These are phyloP conservation scores for Sebastes alutus DNA, from an alignment of 2,797 vertebrate genomes.

Conservation along the genomic window DNA sequence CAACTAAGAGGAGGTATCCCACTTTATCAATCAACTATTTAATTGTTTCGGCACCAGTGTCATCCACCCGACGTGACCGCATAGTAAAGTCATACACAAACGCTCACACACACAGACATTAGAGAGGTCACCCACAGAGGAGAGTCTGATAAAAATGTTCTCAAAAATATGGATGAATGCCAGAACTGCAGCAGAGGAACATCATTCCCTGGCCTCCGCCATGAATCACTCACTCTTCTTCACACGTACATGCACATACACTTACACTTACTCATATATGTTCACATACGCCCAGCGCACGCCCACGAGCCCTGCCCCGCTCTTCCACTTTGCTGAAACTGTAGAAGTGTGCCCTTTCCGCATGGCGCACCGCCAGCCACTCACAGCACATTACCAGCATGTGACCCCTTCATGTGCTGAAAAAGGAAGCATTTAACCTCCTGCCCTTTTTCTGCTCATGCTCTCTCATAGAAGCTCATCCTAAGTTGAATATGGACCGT, in stretches of 20 bases:
- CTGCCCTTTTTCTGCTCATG: slow-evolving; percentile 43
- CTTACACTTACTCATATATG: slow-evolving; percentile 2
- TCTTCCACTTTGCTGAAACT: slow-evolving; percentile 53
- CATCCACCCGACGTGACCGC: not conserved
- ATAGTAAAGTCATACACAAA: not conserved
- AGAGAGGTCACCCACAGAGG: slow-evolving; percentile 45
- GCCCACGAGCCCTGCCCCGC: not conserved
- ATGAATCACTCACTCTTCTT: slow-evolving; percentile 23
- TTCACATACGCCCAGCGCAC: not conserved
- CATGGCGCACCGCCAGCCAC: slow-evolving; percentile 62
- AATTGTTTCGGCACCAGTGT: not conserved
- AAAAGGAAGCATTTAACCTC: slow-evolving; percentile 76
- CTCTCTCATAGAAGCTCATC: slow-evolving; percentile 26
- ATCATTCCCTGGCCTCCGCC: slow-evolving; percentile 3
- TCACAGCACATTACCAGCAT: slow-evolving; percentile 66
- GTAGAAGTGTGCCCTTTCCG: slow-evolving; percentile 65
- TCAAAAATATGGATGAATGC: slow-evolving; percentile 50
- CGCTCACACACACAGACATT: slow-evolving; percentile 1
- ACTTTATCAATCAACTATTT: too few relatives aligned
- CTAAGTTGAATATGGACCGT: slow-evolving; percentile 26
- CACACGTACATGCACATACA: not conserved
- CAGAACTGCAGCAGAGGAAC: slow-evolving; percentile 51
- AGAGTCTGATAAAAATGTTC: slow-evolving; percentile 40
- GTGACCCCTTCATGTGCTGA: slow-evolving; percentile 61
- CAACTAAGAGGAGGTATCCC: too few relatives aligned